Conservation (phyloP, 2,888 invertebrate species). For the Thumatha senex region DNA sequence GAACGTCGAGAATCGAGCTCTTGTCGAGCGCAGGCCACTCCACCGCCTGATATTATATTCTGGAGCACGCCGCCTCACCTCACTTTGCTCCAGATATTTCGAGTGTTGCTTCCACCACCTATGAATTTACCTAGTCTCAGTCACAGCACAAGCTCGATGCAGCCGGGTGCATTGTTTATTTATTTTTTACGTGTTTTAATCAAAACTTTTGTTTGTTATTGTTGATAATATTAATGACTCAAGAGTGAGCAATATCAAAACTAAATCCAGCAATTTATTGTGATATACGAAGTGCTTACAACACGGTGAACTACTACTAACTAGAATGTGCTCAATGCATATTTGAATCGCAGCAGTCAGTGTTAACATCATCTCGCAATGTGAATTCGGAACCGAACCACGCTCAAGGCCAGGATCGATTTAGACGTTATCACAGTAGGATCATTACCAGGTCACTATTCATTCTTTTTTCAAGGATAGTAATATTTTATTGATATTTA, state of each 20-base stretch:
- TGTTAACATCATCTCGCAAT: constrained; percentile 15
- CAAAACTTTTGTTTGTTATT: constrained; percentile 5
- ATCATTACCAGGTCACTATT: too few relatives aligned
- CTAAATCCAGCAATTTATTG: constrained; percentile 12
- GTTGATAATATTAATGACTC: neutral
- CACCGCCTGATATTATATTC: constrained; percentile 81
- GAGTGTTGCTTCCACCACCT: constrained; percentile 79
- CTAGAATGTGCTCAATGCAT: constrained; percentile 29
- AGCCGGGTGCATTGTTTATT: constrained; percentile 70
- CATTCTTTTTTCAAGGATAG: too few relatives aligned
- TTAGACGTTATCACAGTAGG: too few relatives aligned
- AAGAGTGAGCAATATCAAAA: too few relatives aligned
- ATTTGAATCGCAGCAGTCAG: constrained; percentile 20
- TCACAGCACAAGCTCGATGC: constrained; percentile 70
- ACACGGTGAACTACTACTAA: constrained; percentile 23
- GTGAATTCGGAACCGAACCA: too few relatives aligned
- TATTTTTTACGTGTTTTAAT: constrained; percentile 28
- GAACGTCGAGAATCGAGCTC: constrained; percentile 47
- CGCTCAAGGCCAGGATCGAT: too few relatives aligned
- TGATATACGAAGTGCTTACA: constrained; percentile 39
- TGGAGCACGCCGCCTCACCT: constrained; percentile 81
- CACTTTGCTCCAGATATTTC: constrained; percentile 81
- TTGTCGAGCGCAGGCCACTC: constrained; percentile 66
- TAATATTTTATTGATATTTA: too few relatives aligned
- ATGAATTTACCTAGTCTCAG: constrained; percentile 79